Conservation (phyloP, 2,113 vertebrate genomes). For the Epinephelus cyanopodus region DNA sequence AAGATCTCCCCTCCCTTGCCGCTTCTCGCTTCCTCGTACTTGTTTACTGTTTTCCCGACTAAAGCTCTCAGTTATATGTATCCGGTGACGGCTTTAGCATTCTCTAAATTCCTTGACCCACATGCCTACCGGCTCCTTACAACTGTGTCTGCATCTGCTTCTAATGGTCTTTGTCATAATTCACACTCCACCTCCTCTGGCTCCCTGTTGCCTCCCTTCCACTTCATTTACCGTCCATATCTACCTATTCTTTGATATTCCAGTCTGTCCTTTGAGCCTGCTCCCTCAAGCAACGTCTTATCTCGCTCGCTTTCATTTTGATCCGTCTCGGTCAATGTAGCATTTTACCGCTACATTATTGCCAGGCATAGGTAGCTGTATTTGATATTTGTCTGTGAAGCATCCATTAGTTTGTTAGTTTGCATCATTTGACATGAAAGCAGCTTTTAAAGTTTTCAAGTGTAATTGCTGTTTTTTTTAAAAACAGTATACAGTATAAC, state of each 20-base stretch:
- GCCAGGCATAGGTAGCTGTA: background rate
- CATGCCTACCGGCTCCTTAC: conserved; percentile 37
- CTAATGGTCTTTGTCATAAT: conserved; percentile 49
- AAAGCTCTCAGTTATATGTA: conserved; percentile 14
- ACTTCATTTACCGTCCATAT: conserved; percentile 48
- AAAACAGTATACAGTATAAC: background rate
- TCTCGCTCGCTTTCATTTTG: conserved; percentile 21
- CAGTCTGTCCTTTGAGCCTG: conserved; percentile 19
- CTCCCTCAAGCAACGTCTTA: conserved; percentile 35
- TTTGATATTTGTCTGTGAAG: background rate
- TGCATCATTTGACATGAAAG: background rate
- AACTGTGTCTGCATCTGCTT: conserved; percentile 57
- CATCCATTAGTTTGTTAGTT: background rate
- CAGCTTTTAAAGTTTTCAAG: background rate
- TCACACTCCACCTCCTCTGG: conserved; percentile 57
- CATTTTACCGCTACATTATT: conserved; percentile 19
- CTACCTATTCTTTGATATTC: conserved; percentile 46
- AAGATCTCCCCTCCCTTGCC: background rate
- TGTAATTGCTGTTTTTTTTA: background rate
- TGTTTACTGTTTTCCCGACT: background rate
- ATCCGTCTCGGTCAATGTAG: conserved; percentile 12
- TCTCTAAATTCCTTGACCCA: conserved; percentile 47
- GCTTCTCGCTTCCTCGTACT: background rate
- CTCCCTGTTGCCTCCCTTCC: conserved; percentile 45
- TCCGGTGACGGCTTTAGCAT: conserved; percentile 25